Evolutionary conservation across 2,797 vertebrate genomes (phyloP), one percentile per base, ranked within the genome.

Genomic region (Telmatherina bonti): DNA sequence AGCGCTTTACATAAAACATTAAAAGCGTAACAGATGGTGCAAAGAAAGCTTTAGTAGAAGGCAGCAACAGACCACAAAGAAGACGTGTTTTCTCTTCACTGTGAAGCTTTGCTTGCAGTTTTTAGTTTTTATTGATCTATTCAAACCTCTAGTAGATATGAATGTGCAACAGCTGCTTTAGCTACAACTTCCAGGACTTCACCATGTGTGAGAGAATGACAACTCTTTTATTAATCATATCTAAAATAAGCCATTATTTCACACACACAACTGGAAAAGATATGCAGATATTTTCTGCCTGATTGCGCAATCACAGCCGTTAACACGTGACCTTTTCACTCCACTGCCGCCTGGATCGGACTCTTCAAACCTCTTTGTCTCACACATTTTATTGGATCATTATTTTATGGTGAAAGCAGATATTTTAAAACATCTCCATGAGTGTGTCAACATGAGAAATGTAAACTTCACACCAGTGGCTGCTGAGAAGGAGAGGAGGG

Each of bases 401-500:
- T 16, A n/a, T 53, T 67, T 63, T 30, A 54, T 24, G 26, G 3
- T 53, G 49, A 69, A 59, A 62, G 12, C 16, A 58, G 45, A 69
- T 13, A 57, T 53, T 27, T 26, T n/a, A 38, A 62, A 52, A 56
- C 33, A 16, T 62, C 55, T 41, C 13, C 15, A 38, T 12, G 54
- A n/a, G 18, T 52, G 58, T 72, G 70, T 72, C 75, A 74, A 86
- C 67, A 72, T 54, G 61, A 60, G 45, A 78, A 78, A 83, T 41
- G 73, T 62, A 56, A 84, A 87, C 83, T 69, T 77, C 43, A 71
- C 76, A 76, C 65, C 24, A 30, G 10, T n/a, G 62, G 41, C 55
- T 38, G 64, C 38, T 35, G 69, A 57, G 83, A 9, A 60, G 36
- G 55, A 36, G 71, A 57, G 62, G 72, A 27, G 59, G 55, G 75